Percentiles rank a stretch among this genome's conserved stretches.
Evolutionary conservation across 2,888 invertebrate genomes (phyloP).

Genomic region (Thecocarcelia acutangulata): DNA sequence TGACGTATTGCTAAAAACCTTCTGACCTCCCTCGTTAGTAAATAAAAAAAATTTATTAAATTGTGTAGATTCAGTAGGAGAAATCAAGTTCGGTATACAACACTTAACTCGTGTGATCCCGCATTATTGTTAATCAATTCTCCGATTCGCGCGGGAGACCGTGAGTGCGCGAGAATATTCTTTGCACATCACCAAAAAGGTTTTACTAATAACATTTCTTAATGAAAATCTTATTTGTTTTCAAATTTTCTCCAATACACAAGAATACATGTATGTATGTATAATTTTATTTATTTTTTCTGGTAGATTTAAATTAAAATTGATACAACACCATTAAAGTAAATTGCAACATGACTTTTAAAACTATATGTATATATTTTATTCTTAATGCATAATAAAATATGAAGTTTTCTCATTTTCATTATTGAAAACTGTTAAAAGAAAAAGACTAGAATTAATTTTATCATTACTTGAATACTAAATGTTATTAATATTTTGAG

Average conservation of each 20-base stretch:
- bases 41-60: too few relatives aligned
- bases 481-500: conserved; percentile 65
- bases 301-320: conserved; percentile 37
- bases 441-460: conserved; percentile 46
- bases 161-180: too few relatives aligned
- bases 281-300: not conserved
- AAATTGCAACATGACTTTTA: conserved; percentile 40
- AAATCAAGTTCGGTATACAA: too few relatives aligned
- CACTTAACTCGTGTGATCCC: too few relatives aligned
- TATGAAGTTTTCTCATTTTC: not conserved
- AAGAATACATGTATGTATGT: not conserved
- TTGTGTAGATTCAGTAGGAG: too few relatives aligned
- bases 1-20: too few relatives aligned
- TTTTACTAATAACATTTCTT: too few relatives aligned
- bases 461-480: not conserved
- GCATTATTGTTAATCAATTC: too few relatives aligned
- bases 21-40: too few relatives aligned
- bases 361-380: conserved; percentile 26
- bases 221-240: too few relatives aligned
- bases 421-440: not conserved
- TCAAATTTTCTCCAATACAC: not conserved
- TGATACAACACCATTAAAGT: conserved; percentile 50
- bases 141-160: too few relatives aligned
- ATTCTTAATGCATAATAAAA: conserved; percentile 5
- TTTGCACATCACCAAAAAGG: too few relatives aligned